These are phyloP conservation scores for Slavum lentiscoides DNA, from an alignment of 2,888 invertebrate genomes.

Conservation along the genomic window DNA sequence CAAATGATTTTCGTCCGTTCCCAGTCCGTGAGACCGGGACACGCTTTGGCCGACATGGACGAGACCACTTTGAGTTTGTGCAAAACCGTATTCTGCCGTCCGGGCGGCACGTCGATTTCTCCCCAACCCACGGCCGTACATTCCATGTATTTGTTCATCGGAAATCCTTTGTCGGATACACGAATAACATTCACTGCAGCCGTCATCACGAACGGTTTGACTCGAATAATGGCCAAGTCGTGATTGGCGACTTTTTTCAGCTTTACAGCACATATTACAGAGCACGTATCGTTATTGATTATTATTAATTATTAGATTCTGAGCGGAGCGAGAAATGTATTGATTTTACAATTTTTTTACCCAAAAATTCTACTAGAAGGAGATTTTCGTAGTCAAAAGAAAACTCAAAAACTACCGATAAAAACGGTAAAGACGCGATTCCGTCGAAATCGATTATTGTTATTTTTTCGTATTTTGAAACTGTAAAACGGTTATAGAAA, in stretches of 20 bases:
- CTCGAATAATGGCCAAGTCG: not conserved
- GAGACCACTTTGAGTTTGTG: constrained; percentile 40
- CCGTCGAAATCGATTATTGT: too few relatives aligned
- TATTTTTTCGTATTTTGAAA: too few relatives aligned
- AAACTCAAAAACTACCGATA: too few relatives aligned
- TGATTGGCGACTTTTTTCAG: constrained; percentile 46
- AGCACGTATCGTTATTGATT: not conserved
- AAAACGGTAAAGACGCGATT: too few relatives aligned
- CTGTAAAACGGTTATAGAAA: too few relatives aligned
- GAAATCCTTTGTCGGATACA: constrained; percentile 25
- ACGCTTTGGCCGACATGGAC: constrained; percentile 32
- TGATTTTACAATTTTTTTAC: too few relatives aligned
- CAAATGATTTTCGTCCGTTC: constrained; percentile 43
- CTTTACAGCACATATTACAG: constrained; percentile 20
- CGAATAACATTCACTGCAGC: constrained; percentile 14
- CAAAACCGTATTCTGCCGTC: constrained; percentile 26
- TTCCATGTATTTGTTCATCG: not conserved
- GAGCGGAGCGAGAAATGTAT: too few relatives aligned
- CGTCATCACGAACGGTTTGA: constrained; percentile 40
- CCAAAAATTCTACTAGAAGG: too few relatives aligned
- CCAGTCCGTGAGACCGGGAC: constrained; percentile 23
- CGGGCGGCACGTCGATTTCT: constrained; percentile 32
- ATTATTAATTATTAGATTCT: not conserved
- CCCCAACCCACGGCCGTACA: constrained; percentile 45
- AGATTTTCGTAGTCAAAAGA: too few relatives aligned